Percentiles rank a stretch among this genome's conserved stretches.
Evolutionary conservation across 2,888 invertebrate genomes (phyloP).

Genomic region (Macrophya alboannulata): DNA sequence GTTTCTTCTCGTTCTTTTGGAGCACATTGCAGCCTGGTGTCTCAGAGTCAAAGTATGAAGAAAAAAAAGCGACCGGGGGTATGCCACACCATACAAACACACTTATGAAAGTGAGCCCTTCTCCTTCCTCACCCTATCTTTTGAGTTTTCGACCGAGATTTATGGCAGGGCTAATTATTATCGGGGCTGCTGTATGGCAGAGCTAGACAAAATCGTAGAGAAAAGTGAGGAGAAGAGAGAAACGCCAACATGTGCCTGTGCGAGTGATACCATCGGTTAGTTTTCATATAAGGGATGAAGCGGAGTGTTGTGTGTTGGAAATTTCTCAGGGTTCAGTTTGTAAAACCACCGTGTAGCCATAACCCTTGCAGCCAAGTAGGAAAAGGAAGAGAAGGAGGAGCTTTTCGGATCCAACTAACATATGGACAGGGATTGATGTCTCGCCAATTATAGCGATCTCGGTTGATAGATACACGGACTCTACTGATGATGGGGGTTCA

Average conservation of each 20-base stretch:
- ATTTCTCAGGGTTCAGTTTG: background rate
- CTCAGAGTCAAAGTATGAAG: constrained; percentile 1
- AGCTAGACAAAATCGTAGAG: constrained; percentile 57
- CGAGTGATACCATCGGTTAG: too few relatives aligned
- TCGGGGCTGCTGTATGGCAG: constrained; percentile 58
- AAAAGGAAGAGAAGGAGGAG: background rate
- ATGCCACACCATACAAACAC: background rate
- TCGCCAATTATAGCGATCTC: constrained; percentile 73
- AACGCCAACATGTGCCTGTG: constrained; percentile 55
- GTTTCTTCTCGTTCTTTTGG: background rate
- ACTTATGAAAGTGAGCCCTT: constrained; percentile 21
- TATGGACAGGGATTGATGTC: constrained; percentile 63
- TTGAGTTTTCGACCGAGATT: constrained; percentile 64
- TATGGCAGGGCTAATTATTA: constrained; percentile 73
- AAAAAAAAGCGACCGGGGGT: background rate
- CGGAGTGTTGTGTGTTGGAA: background rate
- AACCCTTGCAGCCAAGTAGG: constrained; percentile 19
- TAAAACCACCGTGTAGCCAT: background rate
- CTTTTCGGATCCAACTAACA: background rate
- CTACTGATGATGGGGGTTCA: constrained; percentile 21
- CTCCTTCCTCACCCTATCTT: background rate
- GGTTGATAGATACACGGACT: constrained; percentile 65
- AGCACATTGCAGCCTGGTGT: constrained; percentile 38
- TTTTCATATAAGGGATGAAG: background rate
- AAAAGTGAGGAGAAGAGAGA: constrained; percentile 38